Evolutionary conservation across 1,140 invertebrate genomes (phyloP).

Genomic region (Scaptodrosophila lebanonensis): DNA sequence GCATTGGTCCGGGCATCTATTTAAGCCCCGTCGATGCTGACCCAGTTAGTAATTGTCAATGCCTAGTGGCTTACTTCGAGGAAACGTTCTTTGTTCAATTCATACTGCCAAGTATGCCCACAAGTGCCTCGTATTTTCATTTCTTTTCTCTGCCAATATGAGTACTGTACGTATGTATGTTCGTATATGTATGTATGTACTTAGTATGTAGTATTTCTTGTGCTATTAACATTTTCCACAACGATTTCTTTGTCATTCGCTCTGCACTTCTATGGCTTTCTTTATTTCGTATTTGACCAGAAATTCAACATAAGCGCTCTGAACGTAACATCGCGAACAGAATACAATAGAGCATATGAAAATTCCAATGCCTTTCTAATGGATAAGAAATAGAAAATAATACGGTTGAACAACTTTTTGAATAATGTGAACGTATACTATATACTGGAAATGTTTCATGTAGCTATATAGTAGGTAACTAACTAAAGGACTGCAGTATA

Average conservation of each 20-base stretch:
- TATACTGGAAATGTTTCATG: too few relatives aligned
- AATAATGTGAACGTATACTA: not conserved
- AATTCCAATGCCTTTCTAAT: conserved; percentile 71
- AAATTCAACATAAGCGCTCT: not conserved
- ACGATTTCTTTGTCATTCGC: conserved; percentile 12
- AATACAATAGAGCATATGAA: conserved; percentile 21
- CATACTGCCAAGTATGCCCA: too few relatives aligned
- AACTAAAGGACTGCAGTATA: too few relatives aligned
- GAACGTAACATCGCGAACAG: conserved; percentile 33
- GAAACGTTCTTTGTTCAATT: too few relatives aligned
- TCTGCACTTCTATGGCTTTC: conserved; percentile 60
- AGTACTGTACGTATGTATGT: too few relatives aligned
- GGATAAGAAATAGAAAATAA: conserved; percentile 61
- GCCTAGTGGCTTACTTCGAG: too few relatives aligned
- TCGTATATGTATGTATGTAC: too few relatives aligned
- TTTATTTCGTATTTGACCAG: conserved; percentile 1
- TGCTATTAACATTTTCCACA: conserved; percentile 52
- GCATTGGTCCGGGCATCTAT: too few relatives aligned
- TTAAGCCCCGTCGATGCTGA: too few relatives aligned
- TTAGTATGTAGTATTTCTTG: conserved; percentile 20
- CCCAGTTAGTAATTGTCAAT: too few relatives aligned
- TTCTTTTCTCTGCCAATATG: conserved; percentile 29
- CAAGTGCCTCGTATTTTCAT: too few relatives aligned
- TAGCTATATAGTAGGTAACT: too few relatives aligned
- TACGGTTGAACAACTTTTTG: conserved; percentile 1